Conservation (phyloP, 1,140 invertebrate species). For the Nebria ingens region DNA sequence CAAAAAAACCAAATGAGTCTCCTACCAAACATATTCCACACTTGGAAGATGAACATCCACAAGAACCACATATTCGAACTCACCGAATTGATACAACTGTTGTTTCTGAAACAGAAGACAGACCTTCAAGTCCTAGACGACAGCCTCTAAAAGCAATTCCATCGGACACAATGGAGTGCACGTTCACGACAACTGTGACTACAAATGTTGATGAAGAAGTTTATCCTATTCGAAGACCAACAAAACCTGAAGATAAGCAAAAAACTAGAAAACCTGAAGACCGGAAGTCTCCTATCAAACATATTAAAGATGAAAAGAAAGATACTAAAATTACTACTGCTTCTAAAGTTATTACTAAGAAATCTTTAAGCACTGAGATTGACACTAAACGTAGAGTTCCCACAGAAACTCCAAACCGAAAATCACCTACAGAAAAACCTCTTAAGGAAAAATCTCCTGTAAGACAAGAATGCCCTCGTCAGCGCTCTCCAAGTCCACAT, state of each 20-base stretch:
- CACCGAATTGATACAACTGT: background rate
- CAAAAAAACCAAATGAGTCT: background rate
- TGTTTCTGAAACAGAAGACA: background rate
- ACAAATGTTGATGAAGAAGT: background rate
- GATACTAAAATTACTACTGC: slow-evolving; percentile 9
- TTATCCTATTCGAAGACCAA: background rate
- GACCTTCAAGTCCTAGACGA: background rate
- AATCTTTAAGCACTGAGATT: background rate
- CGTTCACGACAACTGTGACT: background rate
- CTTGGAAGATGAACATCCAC: slow-evolving; percentile 18
- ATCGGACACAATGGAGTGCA: background rate
- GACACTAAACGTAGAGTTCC: background rate
- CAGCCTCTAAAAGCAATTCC: background rate
- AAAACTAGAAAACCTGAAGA: background rate
- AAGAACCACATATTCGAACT: background rate
- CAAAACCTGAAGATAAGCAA: background rate
- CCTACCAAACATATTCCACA: background rate
- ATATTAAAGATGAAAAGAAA: background rate
- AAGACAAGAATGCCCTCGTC: background rate
- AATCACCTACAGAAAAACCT: background rate
- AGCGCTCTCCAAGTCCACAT: slow-evolving; percentile 5
- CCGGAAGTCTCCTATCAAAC: background rate
- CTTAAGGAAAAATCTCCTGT: slow-evolving; percentile 2
- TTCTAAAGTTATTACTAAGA: slow-evolving; percentile 7
- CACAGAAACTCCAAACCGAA: slow-evolving; percentile 10